A percentile compares a stretch with the other conserved stretches of the same genome.
phyloP scores from a whole-genome alignment of 1,140 invertebrate genomes.

The Penaeus chinensis region DNA sequence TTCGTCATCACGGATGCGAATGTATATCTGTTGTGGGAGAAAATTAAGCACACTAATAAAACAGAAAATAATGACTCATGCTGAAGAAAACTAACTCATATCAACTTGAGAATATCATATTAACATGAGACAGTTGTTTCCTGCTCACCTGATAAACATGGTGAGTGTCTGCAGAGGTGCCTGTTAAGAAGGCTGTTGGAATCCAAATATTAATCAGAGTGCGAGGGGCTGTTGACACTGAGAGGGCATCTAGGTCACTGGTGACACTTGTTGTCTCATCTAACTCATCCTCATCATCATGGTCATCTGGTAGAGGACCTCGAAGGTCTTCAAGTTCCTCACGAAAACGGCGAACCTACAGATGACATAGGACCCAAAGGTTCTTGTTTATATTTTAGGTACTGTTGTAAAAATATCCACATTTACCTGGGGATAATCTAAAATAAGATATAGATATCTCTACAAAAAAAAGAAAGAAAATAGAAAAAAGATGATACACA shows the following conservation, averaged over 20 bases:
- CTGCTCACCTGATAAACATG: slow-evolving; percentile 86
- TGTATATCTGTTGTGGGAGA: slow-evolving; percentile 75
- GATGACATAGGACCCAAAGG: neutral
- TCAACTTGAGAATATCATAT: neutral
- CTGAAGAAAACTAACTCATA: neutral
- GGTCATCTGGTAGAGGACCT: slow-evolving; percentile 74
- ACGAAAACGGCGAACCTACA: slow-evolving; percentile 64
- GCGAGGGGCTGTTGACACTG: slow-evolving; percentile 64
- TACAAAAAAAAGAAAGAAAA: no score
- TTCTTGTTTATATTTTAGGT: no score
- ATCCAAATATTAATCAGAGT: slow-evolving; percentile 89
- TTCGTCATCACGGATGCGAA: slow-evolving; percentile 87
- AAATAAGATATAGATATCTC: no score
- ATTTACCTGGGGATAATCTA: no score
- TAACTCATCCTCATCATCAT: slow-evolving; percentile 44
- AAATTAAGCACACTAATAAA: slow-evolving; percentile 16
- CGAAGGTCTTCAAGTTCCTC: slow-evolving; percentile 76
- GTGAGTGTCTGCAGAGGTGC: slow-evolving; percentile 79
- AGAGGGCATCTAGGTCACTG: slow-evolving; percentile 64
- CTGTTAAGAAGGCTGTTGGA: slow-evolving; percentile 88
- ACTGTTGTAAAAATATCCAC: no score
- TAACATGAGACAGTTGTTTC: neutral
- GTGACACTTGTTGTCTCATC: slow-evolving; percentile 52
- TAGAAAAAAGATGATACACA: no score
- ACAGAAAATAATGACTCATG: slow-evolving; percentile 23